Evolutionary conservation across 2,888 invertebrate species (phyloP), one percentile per base, ranked within the genome.

Genomic region (Cartodere bifasciata): DNA sequence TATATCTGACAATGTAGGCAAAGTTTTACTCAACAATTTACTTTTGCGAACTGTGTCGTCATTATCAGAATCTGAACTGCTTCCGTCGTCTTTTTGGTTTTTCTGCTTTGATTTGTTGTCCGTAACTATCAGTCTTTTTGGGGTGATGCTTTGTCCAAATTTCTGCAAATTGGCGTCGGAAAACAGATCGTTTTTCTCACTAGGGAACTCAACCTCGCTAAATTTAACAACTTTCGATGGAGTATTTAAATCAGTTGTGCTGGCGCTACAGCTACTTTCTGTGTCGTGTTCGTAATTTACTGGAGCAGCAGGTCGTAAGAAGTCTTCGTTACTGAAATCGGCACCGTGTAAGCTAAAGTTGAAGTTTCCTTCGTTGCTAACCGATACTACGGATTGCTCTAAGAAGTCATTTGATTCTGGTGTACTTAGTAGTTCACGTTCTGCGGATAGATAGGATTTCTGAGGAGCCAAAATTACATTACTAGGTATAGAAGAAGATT

Each of bases 41-140:
- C 6, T 12, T 12, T 3, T 13, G 4, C 7, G 5, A 16, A 3
- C n/a, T 11, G 17, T 16, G 13, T 35, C 39, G 3, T 41, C 43
- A 22, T 42, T 48, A 35, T 55, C 55, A 40, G 53, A 53, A 31
- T 55, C 54, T 7, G 54, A 52, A 31, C 54, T 54, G 14, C 46
- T 49, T 46, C 49, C 3, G 47, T 47, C 13, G 42, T 43, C 11
- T 40, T 23, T 16, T 37, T 20, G 6, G 10, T 12, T 28, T 29
- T 10, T 14, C 13, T 16, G 11, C 30, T 34, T 32, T 16, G 16
- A 41, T 7, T 13, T 9, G n/a, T 20, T 20, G 6, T 20, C 20
- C n/a, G n/a, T 9, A 20, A 20, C 20, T 20, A n/a, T n/a, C n/a
- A n/a, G n/a, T 4, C 39, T 15, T 20, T 38, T 43, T 9, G 51